Percentiles rank a stretch among this genome's conserved stretches.
These are phyloP conservation scores for Microplitis mediator DNA, from an alignment of 1,140 invertebrate genomes.

Conservation along the genomic window DNA sequence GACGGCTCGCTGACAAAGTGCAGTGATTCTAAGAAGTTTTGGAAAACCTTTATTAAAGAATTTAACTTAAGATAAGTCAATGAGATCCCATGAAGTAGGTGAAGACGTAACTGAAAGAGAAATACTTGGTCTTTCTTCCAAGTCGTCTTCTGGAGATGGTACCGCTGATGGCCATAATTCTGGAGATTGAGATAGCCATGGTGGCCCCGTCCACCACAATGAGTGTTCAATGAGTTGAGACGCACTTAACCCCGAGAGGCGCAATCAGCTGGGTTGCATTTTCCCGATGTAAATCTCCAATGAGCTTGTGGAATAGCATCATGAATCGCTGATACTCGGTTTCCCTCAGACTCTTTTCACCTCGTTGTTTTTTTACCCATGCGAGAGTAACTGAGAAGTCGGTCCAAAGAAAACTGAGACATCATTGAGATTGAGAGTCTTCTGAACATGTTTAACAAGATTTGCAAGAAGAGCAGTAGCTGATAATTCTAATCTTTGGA, in stretches of 20 bases:
- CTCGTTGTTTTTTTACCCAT: constrained; percentile 42
- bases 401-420: constrained; percentile 22
- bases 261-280: constrained; percentile 44
- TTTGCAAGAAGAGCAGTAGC: not conserved
- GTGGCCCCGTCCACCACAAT: constrained; percentile 37
- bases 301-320: constrained; percentile 16
- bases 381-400: constrained; percentile 25
- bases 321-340: constrained; percentile 41
- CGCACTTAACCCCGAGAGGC: constrained; percentile 38
- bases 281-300: constrained; percentile 34
- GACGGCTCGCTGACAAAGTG: not conserved
- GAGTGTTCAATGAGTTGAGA: constrained; percentile 33
- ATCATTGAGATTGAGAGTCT: not conserved
- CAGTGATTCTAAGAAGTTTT: not conserved
- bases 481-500: constrained; percentile 14
- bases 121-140: not conserved
- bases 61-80: too few species aligned
- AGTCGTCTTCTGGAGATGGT: not conserved
- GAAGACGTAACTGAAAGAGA: not conserved
- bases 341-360: constrained; percentile 45
- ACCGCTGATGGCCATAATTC: constrained; percentile 3
- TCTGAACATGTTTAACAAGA: not conserved
- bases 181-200: constrained; percentile 3
- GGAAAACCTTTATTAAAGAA: too few species aligned
- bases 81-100: too few species aligned